Percentiles rank a stretch among this genome's conserved stretches.
Conservation (phyloP, 2,888 invertebrate genomes). For the Cylloceria caligata region DNA sequence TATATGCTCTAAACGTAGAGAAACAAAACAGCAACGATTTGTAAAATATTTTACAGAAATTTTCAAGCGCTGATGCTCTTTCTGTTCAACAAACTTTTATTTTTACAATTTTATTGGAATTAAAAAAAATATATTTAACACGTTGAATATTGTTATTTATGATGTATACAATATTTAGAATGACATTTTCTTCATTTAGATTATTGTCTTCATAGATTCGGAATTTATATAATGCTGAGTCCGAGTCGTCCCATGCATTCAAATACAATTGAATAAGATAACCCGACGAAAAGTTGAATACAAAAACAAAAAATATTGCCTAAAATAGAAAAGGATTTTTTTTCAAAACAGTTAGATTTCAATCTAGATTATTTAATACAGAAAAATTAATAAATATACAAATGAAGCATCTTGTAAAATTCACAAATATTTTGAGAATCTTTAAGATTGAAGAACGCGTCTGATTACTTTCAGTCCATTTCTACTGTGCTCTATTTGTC, state of each 20-base stretch:
- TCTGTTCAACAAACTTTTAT: neutral
- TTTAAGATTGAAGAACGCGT: neutral
- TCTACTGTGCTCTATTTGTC: constrained; percentile 12
- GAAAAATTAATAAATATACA: neutral
- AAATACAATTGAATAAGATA: constrained; percentile 12
- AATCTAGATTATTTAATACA: neutral
- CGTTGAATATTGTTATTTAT: neutral
- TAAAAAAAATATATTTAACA: neutral
- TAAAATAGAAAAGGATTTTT: neutral
- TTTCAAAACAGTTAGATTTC: neutral
- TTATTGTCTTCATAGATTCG: neutral
- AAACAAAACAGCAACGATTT: neutral
- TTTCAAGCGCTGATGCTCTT: neutral
- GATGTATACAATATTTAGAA: constrained; percentile 1
- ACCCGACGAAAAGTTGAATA: neutral
- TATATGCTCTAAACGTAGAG: neutral
- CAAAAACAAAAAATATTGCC: neutral
- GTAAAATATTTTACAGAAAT: neutral
- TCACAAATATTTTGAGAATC: neutral
- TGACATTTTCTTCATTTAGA: neutral
- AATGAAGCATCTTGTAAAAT: neutral
- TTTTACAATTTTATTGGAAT: neutral
- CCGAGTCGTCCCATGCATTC: constrained; percentile 14
- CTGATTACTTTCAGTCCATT: constrained; percentile 1
- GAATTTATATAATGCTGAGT: constrained; percentile 35